phyloP scores from a whole-genome alignment of 2,888 invertebrate species.

The Leucania comma region DNA sequence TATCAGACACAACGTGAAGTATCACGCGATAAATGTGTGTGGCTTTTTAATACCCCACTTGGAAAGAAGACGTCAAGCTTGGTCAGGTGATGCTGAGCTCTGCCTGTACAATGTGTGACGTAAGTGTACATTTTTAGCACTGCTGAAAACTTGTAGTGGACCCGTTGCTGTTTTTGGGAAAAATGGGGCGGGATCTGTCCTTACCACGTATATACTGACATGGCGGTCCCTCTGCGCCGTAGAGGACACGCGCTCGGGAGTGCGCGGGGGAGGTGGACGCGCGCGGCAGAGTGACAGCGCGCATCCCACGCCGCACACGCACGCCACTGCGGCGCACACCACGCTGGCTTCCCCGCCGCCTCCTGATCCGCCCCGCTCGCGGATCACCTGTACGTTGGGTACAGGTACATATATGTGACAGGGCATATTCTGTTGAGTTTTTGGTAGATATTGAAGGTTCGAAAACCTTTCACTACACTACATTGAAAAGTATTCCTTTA shows the following conservation, averaged over 20 bases:
- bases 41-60: no score
- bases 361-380: conserved; percentile 73
- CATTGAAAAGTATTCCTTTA: no score
- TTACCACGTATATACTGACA: conserved; percentile 51
- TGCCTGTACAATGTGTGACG: no score
- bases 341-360: conserved; percentile 90
- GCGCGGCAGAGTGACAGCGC: conserved; percentile 91
- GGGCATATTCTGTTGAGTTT: no score
- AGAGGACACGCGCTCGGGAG: conserved; percentile 83
- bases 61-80: no score
- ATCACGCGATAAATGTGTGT: no score
- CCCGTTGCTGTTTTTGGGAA: no score
- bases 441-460: neutral
- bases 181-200: no score
- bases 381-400: conserved; percentile 68
- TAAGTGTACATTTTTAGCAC: no score
- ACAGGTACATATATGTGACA: conserved; percentile 1
- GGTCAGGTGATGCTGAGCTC: no score
- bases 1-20: no score
- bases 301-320: conserved; percentile 92
- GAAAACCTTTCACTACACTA: neutral
- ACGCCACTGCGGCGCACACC: conserved; percentile 92
- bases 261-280: conserved; percentile 80
- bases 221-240: conserved; percentile 78
- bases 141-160: no score